Evolutionary conservation across 2,888 invertebrate genomes (phyloP), one percentile per base, ranked within the genome.

Genomic region (Muscina levida): DNA sequence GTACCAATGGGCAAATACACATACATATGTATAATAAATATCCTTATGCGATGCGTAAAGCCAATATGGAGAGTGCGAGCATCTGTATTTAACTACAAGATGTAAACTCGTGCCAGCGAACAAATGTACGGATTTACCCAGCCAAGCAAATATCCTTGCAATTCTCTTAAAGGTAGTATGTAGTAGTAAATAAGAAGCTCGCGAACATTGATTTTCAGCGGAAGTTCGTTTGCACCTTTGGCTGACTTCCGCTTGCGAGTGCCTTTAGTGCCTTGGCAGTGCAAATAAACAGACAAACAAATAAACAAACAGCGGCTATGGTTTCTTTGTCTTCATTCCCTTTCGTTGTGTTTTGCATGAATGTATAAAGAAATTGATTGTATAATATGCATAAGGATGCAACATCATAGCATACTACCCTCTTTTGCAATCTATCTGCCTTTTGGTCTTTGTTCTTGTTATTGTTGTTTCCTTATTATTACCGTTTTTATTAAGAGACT

Each of bases 141-240:
- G 44, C 46, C 46, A 37, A 17, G 17, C 24, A 26, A 13, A 48
- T 42, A 31, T 42, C 11, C 17, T 42, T 65, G 37, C 24, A n/a
- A n/a, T n/a, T n/a, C n/a, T n/a, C n/a, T n/a, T n/a, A n/a, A n/a
- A n/a, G n/a, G 22, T 24, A 46, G 15, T 10, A 44, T 8, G 24
- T 22, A 26, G n/a, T 11, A 1, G 31, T 31, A 8, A 31, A 31
- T 31, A 31, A 31, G 4, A 31, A 31, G 8, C 4, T 5, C 31
- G 3, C 31, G 4, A 31, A 31, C 31, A 31, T 77, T 86, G 87
- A 86, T 87, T 86, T 86, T 83, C 31, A 87, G 85, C 87, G 87
- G 88, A 88, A 88, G 88, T 87, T 87, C 87, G 86, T 88, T 88
- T 88, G 87, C 88, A 88, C 88, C 88, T 88, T 88, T 86, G 82